A percentile compares a stretch with the other conserved stretches of the same genome.
Conservation (phyloP, 2,113 vertebrate species). For the Rostratula benghalensis region DNA sequence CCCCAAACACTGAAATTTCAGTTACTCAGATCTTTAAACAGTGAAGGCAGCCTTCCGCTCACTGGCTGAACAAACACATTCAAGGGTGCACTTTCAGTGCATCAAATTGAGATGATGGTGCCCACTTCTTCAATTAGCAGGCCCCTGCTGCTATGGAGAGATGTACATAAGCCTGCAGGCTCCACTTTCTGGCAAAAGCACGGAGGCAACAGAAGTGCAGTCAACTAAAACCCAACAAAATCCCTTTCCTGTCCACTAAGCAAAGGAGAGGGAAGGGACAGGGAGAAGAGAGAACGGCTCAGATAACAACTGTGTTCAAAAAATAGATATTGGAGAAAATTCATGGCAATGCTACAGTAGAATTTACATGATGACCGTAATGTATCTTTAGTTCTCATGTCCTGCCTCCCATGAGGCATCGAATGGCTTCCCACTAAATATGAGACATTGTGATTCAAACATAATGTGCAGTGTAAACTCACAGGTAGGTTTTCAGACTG, state of each 20-base stretch:
- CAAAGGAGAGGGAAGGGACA: background rate
- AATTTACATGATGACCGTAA: background rate
- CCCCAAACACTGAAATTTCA: background rate
- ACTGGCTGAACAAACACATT: background rate
- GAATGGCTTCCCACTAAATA: background rate
- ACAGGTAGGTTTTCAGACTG: background rate
- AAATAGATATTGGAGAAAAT: background rate
- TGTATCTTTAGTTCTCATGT: background rate
- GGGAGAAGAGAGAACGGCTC: background rate
- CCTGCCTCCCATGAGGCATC: background rate
- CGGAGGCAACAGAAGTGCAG: background rate
- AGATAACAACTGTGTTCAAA: background rate
- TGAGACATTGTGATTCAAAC: background rate
- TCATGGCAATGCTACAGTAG: background rate
- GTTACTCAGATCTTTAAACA: background rate
- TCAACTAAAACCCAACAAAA: slow-evolving; percentile 10
- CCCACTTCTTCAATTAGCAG: background rate
- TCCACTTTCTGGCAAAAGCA: background rate
- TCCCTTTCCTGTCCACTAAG: background rate
- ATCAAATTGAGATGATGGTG: background rate
- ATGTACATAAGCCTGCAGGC: background rate
- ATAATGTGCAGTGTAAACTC: background rate
- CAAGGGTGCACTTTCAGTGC: background rate
- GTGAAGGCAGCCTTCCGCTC: background rate
- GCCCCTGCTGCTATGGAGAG: background rate